Evolutionary conservation across 1,140 invertebrate genomes (phyloP), one percentile per base, ranked within the genome.

Genomic region (Meloidogyne chitwoodi): DNA sequence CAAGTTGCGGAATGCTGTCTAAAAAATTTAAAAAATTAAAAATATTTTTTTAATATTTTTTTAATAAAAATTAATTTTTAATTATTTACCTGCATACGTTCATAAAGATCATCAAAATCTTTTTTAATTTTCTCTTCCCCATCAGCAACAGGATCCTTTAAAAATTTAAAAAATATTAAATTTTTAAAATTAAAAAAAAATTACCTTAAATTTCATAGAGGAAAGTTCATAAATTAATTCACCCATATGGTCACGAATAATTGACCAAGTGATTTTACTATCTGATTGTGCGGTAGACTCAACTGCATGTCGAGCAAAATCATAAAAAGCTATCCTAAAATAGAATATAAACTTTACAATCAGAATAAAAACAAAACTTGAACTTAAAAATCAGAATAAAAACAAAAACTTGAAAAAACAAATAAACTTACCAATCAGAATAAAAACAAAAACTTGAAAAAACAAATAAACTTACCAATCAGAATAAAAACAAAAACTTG

Each of bases 141-240:
- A 80, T 99, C 95, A 90, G 96, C 96, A 11, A 95, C 92, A 48
- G 96, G 96, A 89, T 99, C 95, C 93, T 96, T 85, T 22, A 31
- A 29, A 56, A 31, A 31, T 31, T 72, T 14, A 62, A 3, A 44
- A 72, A 72, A 16, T 4, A 24, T 12, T 14, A 22, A 27, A 22
- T 11, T 44, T 27, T 73, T 29, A 79, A 72, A 64, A 31, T 26
- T 14, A 26, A 16, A 31, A 31, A 34, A 26, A 26, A 73, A 11
- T 84, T 86, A 94, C 94, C 92, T 97, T 98, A 91, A 99, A 99
- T 89, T 99, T 99, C 96, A 99, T 99, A 84, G 93, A 95, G 83
- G 93, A 96, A 68, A 99, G 91, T 88, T 98, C 94, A 90, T 99
- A 98, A 75, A 99, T 91, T 83, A 96, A 93, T 85, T 93, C 93